Base-by-base conservation (phyloP, 1,140 invertebrate genomes). In the Melipona quadrifasciata region DNA sequence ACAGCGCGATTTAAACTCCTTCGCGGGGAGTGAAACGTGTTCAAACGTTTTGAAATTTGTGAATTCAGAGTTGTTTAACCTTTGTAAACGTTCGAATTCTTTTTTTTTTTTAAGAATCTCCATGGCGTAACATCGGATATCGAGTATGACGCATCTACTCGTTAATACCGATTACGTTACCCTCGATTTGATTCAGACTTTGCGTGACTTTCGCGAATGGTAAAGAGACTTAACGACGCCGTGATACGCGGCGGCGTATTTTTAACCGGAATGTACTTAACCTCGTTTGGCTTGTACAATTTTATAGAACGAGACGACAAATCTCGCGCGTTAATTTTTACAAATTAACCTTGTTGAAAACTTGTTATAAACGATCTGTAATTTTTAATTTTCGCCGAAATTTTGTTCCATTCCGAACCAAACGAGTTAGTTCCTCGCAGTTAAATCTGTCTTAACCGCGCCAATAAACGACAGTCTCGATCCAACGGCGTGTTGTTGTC, bases 391-490 rank as follows among this genome's bases (percentile, higher is more conserved):
- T 73, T 53, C 12, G n/a, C 47, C 10, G 16, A 14, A 27, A 6
- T 53, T 72, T 72, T 47, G 10, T 11, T 14, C n/a, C n/a, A 6
- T 75, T 51, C 34, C 14, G 24, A 47, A 21, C n/a, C 34, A 78
- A 71, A n/a, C 14, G 31, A 31, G 31, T n/a, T 8, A 55, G 82
- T 55, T 82, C 85, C 76, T 84, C 68, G 65, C 53, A 67, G 55
- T 67, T 57, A 51, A 51, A 27, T 68, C 55, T 61, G 16, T 55
- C 65, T 65, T 74, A 87, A 90, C 91, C 87, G 81, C 83, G 87
- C 88, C 92, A 93, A 93, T 92, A 91, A 94, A 93, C 91, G 88
- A 84, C 77, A 72, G 74, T 82, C 75, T 87, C 78, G 76, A 74
- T 78, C 65, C 58, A 85, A 82, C n/a, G 64, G 71, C 72, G 39